Conservation (phyloP, 2,797 vertebrate species). For the Danio choprae region DNA sequence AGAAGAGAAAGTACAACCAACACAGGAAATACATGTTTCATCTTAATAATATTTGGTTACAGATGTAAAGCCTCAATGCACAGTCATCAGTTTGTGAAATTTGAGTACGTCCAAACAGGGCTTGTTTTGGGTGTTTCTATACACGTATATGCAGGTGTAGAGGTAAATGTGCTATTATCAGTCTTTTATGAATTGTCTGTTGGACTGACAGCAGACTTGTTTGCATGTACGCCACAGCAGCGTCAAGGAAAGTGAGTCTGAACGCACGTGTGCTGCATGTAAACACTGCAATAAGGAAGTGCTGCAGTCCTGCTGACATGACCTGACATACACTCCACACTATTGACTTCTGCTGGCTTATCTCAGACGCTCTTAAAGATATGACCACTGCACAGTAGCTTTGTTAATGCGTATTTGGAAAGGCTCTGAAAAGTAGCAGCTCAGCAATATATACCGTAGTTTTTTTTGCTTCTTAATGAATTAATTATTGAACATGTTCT, state of each 20-base stretch:
- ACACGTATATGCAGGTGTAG: neutral
- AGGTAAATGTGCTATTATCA: conserved; percentile 27
- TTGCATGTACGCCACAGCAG: neutral
- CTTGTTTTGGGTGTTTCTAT: conserved; percentile 20
- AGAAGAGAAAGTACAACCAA: neutral
- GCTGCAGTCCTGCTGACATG: conserved; percentile 69
- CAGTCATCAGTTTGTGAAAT: neutral
- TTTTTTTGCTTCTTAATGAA: no score
- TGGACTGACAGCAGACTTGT: conserved; percentile 39
- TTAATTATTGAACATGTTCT: no score
- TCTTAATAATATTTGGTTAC: conserved; percentile 8
- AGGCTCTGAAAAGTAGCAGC: neutral
- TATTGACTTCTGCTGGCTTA: conserved; percentile 56
- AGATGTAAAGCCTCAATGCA: neutral
- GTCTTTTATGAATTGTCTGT: conserved; percentile 37
- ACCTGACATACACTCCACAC: conserved; percentile 65
- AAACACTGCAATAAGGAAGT: conserved; percentile 78
- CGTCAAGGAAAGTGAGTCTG: conserved; percentile 37
- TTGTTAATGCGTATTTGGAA: conserved; percentile 2
- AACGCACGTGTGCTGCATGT: conserved; percentile 78
- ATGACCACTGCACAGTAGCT: neutral
- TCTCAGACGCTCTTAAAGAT: conserved; percentile 30
- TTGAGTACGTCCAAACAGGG: neutral
- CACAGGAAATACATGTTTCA: neutral
- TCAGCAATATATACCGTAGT: neutral